phyloP scores from a whole-genome alignment of 2,797 vertebrate species.

The Cryptoprocta ferox region DNA sequence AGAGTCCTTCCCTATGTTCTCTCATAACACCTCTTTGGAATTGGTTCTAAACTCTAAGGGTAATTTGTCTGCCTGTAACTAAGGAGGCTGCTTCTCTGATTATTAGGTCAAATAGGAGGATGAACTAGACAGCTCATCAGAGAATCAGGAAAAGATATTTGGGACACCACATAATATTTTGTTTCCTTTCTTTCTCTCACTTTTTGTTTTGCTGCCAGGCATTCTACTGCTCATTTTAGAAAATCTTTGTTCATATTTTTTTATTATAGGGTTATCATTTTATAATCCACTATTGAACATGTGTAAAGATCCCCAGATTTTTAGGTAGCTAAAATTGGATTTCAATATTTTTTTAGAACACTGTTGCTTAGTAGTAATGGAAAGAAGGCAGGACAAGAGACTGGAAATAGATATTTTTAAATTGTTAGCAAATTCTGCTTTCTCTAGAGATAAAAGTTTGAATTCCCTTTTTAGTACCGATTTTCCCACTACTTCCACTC shows the following conservation, averaged over 20 bases:
- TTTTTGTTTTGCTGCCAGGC: conserved; percentile 47
- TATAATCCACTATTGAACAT: background rate
- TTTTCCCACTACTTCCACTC: background rate
- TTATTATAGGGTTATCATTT: conserved; percentile 48
- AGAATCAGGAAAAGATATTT: conserved; percentile 33
- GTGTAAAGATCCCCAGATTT: background rate
- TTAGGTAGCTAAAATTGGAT: conserved; percentile 48
- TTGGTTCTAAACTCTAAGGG: background rate
- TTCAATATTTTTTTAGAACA: conserved; percentile 27
- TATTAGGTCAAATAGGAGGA: conserved; percentile 48
- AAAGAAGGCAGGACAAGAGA: background rate
- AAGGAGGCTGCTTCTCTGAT: conserved; percentile 22
- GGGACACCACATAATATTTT: background rate
- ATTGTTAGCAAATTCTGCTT: conserved; percentile 29
- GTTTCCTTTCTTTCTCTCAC: background rate
- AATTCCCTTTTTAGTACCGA: background rate
- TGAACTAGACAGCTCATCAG: background rate
- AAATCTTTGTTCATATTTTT: conserved; percentile 35
- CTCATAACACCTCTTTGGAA: conserved; percentile 1
- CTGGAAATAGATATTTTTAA: conserved; percentile 21
- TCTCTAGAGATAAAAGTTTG: conserved; percentile 13
- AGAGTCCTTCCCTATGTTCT: background rate
- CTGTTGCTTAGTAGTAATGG: background rate
- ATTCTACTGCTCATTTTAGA: conserved; percentile 22
- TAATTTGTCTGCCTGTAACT: conserved; percentile 48